Base-by-base conservation (phyloP, 2,888 invertebrate species). In the Smittia sp. region DNA sequence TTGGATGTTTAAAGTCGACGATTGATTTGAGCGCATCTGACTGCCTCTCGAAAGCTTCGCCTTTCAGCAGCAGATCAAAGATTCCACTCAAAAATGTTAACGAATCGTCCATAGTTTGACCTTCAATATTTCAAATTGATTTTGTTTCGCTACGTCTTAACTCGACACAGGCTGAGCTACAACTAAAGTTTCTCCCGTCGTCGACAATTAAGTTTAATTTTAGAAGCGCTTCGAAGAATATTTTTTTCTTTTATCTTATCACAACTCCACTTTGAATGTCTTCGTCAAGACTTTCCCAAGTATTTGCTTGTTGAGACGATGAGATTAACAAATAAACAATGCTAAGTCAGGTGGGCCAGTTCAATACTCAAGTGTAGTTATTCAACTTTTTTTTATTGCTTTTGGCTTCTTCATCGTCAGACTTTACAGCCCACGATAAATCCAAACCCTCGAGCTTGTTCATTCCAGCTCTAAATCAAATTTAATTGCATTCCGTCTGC, bases 1-100 rank as follows among this genome's bases (percentile, higher is more conserved):
- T 81, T 0, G 92, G 92, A 78, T 90, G 88, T 76, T 86, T 83
- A 78, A 90, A 92, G 58, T 86, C 81, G 9, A 91, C 79, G 74
- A 82, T 79, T 79, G 52, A 54, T 20, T 69, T 69, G 18, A 25
- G 22, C 13, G 13, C 25, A 32, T 69, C 54, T 11, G 25, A 54
- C 1, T 69, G 25, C 18, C 76, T 76, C 76, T 79, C 79, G 68
- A 81, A 78, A 9, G 80, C 80, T 20, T 80, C 79, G 74, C 78
- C 78, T 15, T 77, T 77, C 15, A 76, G 75, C 65, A 82, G 76
- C 54, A 82, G 75, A 24, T 79, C 76, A 65, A 80, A 80, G 65
- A 82, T 76, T 70, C 78, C 76, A 73, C 77, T 75, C 74, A 82
- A 77, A 75, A 80, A 77, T 74, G 78, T 78, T 80, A 81, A 81